Conservation (phyloP, 1,140 invertebrate species). For the Drosophila erecta region DNA sequence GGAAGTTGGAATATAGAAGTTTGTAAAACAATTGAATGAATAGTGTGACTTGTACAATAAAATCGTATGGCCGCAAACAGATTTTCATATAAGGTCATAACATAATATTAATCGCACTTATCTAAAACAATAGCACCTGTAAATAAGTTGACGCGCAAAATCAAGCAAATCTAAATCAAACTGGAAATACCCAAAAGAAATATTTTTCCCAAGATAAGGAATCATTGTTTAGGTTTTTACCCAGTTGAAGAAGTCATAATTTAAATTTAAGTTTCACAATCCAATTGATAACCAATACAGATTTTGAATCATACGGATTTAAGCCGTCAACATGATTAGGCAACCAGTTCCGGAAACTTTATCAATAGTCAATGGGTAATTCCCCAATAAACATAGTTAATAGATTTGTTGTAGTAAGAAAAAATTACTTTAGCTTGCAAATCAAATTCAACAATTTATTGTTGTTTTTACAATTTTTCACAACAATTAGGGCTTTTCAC, state of each 20-base stretch:
- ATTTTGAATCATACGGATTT: slow-evolving; percentile 7
- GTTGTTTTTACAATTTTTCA: neutral
- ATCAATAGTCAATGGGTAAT: neutral
- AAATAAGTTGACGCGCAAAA: too few relatives aligned
- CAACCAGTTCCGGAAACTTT: slow-evolving; percentile 5
- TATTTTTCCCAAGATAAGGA: neutral
- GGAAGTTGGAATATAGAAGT: neutral
- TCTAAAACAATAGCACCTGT: too few relatives aligned
- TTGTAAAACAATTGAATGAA: neutral
- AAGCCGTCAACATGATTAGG: neutral
- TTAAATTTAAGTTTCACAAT: neutral
- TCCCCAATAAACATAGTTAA: neutral
- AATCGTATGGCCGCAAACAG: neutral
- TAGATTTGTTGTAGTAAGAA: too few relatives aligned
- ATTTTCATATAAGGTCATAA: neutral
- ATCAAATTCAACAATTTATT: too few relatives aligned
- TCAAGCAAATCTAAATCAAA: neutral
- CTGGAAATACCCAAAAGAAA: neutral
- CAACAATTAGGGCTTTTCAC: neutral
- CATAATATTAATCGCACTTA: neutral
- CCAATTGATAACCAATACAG: slow-evolving; percentile 13
- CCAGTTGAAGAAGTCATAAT: neutral
- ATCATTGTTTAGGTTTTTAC: neutral
- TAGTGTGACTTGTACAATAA: neutral
- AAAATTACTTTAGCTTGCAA: too few relatives aligned